Evolutionary conservation across 2,113 vertebrate species (phyloP).

Genomic region (Albula goreensis): DNA sequence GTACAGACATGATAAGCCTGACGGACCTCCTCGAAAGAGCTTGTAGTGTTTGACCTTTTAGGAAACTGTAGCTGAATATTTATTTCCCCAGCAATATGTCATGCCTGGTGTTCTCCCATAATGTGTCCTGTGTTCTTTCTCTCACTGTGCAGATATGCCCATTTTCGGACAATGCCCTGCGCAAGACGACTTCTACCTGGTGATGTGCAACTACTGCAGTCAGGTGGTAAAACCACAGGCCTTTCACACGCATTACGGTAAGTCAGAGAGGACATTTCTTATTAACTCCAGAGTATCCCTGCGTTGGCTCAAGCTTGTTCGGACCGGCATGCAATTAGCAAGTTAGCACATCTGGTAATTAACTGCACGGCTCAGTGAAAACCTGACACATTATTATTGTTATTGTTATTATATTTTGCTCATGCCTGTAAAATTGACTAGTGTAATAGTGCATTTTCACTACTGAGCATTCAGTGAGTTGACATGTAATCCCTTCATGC

Average conservation of each 20-base stretch:
- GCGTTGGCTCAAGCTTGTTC: neutral
- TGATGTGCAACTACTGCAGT: slow-evolving; percentile 88
- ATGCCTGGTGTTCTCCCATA: neutral
- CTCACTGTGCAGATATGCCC: slow-evolving; percentile 77
- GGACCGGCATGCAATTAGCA: too few species aligned
- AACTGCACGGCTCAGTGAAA: neutral
- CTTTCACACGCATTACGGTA: slow-evolving; percentile 91
- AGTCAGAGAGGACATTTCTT: slow-evolving; percentile 58
- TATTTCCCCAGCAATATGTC: neutral
- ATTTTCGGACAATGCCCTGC: slow-evolving; percentile 87
- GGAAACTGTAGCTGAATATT: neutral
- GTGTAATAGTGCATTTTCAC: too few species aligned
- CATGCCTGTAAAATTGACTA: too few species aligned
- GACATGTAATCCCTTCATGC: neutral
- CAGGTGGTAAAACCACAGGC: slow-evolving; percentile 91
- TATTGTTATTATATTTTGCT: neutral
- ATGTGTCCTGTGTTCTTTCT: neutral
- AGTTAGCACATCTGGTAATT: neutral
- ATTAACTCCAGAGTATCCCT: neutral
- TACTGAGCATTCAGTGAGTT: too few species aligned
- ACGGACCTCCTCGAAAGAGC: neutral
- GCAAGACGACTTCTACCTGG: slow-evolving; percentile 85
- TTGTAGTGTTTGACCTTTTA: neutral
- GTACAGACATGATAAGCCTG: neutral
- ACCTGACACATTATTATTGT: neutral